Evolutionary conservation across 2,797 vertebrate genomes (phyloP), one percentile per base, ranked within the genome.

Genomic region (Hoplostethus atlanticus): DNA sequence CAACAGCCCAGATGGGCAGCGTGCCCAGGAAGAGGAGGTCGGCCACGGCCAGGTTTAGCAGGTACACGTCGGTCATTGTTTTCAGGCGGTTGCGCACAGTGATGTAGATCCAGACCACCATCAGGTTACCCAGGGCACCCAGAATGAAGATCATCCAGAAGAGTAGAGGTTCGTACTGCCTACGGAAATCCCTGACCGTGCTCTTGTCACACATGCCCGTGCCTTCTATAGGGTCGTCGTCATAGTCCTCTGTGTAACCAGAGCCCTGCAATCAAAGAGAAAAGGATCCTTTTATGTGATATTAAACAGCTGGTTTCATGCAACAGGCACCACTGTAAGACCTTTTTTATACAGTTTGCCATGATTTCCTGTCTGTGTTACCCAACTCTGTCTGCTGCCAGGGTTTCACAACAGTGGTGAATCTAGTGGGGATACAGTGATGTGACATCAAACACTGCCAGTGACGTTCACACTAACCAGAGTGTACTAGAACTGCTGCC

Each of bases 21-120:
- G 94, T 96, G 84, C 90, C 84, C 0, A 98, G 92, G 77, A 98
- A 96, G 31, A 98, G 93, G 3, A 98, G 96, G 84, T 97, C 97
- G 0, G 96, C 96, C 0, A 97, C 89, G 0, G 97, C 95, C 84
- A 98, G 74, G 71, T 97, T 96, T 16, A 98, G 79, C 40, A 98
- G 92, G 82, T 97, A 98, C 57, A 84, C 87, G 31, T 97, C 96
- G 0, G 95, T 96, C 95, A 95, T 94, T 63, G 95, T 97, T 89
- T 96, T 98, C 79, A 96, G 92, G 10, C 96, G 91, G 40, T 93
- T 87, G 34, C 91, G 94, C 31, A 95, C 87, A 1, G 93, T 94
- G 81, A 91, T 92, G 88, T 96, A 97, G 86, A 97, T 93, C 0
- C 94, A 93, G 47, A 97, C 84, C 0, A 98, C 96, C 79, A 96